Evolutionary conservation across 2,113 vertebrate species (phyloP).

Genomic region (Mellivora capensis): DNA sequence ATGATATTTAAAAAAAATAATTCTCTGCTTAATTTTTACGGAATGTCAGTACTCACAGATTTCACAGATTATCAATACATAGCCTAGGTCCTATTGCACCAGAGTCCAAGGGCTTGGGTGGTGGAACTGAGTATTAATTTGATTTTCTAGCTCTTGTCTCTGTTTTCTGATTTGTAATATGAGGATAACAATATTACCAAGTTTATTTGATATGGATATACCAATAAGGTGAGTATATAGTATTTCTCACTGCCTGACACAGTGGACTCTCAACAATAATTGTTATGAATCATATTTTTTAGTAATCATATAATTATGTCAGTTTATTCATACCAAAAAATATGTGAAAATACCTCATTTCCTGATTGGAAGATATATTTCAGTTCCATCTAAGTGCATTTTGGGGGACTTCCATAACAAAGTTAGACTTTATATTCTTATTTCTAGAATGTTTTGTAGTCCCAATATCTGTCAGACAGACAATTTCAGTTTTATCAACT

Average conservation of each 20-base stretch:
- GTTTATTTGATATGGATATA: not conserved
- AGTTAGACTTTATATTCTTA: not conserved
- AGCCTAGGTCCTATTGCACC: not conserved
- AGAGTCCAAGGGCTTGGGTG: not conserved
- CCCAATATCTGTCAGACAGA: not conserved
- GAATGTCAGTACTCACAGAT: conserved; percentile 2
- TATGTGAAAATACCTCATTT: not conserved
- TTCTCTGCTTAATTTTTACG: conserved; percentile 36
- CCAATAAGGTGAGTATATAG: not conserved
- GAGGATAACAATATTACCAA: not conserved
- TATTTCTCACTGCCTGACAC: not conserved
- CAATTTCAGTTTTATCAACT: not conserved
- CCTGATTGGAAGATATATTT: not conserved
- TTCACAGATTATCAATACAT: not conserved
- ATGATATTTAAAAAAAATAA: conserved; percentile 38
- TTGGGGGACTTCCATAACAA: not conserved
- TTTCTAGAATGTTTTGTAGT: not conserved
- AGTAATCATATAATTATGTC: not conserved
- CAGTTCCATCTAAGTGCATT: not conserved
- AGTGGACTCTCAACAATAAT: not conserved
- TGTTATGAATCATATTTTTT: not conserved
- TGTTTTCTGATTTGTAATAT: not conserved
- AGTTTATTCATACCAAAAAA: conserved; percentile 3
- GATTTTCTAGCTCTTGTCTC: not conserved
- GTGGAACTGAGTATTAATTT: not conserved